phyloP scores from a whole-genome alignment of 2,888 invertebrate species.

The Macaria notata region DNA sequence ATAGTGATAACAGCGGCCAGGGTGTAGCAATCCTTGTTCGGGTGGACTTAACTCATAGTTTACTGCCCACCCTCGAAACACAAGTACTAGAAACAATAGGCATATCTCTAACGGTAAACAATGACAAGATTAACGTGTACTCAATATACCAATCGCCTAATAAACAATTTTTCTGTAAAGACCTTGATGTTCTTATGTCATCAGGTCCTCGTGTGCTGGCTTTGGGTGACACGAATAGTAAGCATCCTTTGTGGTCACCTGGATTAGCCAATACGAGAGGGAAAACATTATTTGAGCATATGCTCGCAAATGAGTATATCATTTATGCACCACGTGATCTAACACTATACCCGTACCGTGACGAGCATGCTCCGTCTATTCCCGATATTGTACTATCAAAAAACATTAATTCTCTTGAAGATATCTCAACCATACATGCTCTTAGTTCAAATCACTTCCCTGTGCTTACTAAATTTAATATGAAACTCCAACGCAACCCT shows the following conservation, averaged over 20 bases:
- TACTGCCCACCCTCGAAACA: background rate
- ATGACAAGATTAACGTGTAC: background rate
- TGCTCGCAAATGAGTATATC: background rate
- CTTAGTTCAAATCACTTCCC: background rate
- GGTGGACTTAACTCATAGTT: background rate
- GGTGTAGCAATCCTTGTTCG: background rate
- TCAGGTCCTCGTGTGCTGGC: background rate
- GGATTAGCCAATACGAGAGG: background rate
- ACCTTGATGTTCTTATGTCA: background rate
- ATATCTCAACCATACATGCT: too few relatives aligned
- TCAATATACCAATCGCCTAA: conserved; percentile 2
- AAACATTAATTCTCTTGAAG: too few relatives aligned
- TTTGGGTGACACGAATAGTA: background rate
- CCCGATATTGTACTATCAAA: too few relatives aligned
- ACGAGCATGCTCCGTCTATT: background rate
- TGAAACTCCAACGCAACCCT: background rate
- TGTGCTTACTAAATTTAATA: background rate
- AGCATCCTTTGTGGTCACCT: background rate
- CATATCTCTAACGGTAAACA: background rate
- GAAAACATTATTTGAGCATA: background rate
- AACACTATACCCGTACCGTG: background rate
- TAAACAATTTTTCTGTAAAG: background rate
- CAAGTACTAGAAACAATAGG: background rate
- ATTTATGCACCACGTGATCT: background rate
- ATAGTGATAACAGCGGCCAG: background rate